A percentile compares a stretch with the other conserved stretches of the same genome.
Conservation (phyloP, 2,113 vertebrate genomes). For the Abramis brama region DNA sequence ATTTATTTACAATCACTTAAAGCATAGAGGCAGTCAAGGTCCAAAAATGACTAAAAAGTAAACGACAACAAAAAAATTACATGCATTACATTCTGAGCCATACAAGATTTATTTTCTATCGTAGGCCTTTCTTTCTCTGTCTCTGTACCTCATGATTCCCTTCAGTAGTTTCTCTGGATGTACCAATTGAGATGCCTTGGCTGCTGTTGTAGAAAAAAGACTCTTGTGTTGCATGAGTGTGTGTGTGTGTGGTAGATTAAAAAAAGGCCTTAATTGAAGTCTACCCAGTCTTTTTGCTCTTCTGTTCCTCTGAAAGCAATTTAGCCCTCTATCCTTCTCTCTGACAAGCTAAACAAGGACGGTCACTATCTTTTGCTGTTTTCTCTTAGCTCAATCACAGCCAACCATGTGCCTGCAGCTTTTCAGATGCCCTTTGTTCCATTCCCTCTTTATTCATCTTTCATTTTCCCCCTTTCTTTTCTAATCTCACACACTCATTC, state of each 20-base stretch:
- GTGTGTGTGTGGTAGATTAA: background rate
- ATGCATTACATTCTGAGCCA: too few relatives aligned
- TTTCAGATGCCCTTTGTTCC: background rate
- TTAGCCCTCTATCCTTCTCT: constrained; percentile 13
- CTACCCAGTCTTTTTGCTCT: background rate
- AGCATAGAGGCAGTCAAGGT: too few relatives aligned
- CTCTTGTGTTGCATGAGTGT: too few relatives aligned
- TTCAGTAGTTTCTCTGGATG: background rate
- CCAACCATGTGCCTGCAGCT: background rate
- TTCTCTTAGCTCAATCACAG: constrained; percentile 15
- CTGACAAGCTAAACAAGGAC: constrained; percentile 12
- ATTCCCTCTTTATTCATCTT: background rate
- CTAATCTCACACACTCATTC: background rate
- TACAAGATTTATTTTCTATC: too few relatives aligned
- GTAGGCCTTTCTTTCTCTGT: too few relatives aligned
- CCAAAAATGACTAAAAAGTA: too few relatives aligned
- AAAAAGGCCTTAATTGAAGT: constrained; percentile 24
- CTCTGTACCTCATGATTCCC: background rate
- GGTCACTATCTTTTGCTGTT: constrained; percentile 10
- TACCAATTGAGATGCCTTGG: background rate
- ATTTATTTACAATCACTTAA: too few relatives aligned
- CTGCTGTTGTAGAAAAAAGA: background rate
- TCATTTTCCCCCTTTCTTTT: background rate
- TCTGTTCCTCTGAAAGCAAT: constrained; percentile 1
- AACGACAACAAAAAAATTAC: too few relatives aligned